Conservation (phyloP, 37 sponge, comb jelly and placozoan species). For the Cliona cf. orientalis region DNA sequence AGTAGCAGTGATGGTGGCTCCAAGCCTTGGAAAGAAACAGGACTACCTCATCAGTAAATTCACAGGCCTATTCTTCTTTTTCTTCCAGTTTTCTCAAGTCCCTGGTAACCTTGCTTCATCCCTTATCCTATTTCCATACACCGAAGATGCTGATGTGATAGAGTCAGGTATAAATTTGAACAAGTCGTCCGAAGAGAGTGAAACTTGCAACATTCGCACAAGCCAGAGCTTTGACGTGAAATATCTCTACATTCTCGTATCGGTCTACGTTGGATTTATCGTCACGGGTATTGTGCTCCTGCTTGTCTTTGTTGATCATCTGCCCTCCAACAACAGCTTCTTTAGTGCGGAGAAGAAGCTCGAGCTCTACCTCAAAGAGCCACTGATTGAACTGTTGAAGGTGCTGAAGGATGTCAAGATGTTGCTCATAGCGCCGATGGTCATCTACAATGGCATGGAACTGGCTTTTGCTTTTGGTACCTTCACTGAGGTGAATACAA, state of each 20-base stretch:
- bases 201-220: no score
- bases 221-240: no score
- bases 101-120: slow-evolving; percentile 53
- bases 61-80: slow-evolving; percentile 36
- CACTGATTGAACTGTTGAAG: slow-evolving; percentile 19
- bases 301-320: slow-evolving; percentile 12
- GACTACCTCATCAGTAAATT: slow-evolving; percentile 20
- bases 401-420: slow-evolving; percentile 27
- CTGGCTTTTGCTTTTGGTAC: slow-evolving; percentile 32
- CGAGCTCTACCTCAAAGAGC: slow-evolving; percentile 18
- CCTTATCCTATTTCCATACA: slow-evolving; percentile 32
- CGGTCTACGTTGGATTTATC: slow-evolving; percentile 40
- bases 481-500: slow-evolving; percentile 42
- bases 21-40: neutral
- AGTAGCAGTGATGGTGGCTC: slow-evolving; percentile 34
- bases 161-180: neutral
- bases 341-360: slow-evolving; percentile 6
- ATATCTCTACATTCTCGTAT: slow-evolving; percentile 34
- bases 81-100: slow-evolving; percentile 18
- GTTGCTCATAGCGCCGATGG: slow-evolving; percentile 30
- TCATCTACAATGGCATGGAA: slow-evolving; percentile 26
- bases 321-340: slow-evolving; percentile 9
- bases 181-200: neutral
- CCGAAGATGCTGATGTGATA: neutral
- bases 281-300: slow-evolving; percentile 13